These are phyloP conservation scores for Kryptolebias marmoratus DNA, from an alignment of 2,113 vertebrate species.

Conservation along the genomic window DNA sequence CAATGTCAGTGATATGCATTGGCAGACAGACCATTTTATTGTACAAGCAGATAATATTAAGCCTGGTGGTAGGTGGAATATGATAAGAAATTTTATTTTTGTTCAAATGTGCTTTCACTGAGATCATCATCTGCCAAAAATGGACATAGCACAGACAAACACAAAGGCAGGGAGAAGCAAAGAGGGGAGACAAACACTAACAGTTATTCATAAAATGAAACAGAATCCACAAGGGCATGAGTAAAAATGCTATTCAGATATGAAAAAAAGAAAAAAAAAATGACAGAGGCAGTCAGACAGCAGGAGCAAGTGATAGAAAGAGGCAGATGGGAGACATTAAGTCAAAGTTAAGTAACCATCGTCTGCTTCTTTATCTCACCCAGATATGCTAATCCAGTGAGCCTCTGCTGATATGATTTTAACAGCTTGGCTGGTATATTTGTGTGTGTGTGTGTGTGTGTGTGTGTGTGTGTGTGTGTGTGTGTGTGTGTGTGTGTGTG, in stretches of 20 bases:
- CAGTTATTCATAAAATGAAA: conserved; percentile 52
- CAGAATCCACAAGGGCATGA: conserved; percentile 33
- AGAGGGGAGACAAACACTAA: conserved; percentile 38
- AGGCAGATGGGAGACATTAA: conserved; percentile 76
- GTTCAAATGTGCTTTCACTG: conserved; percentile 44
- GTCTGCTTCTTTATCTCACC: conserved; percentile 73
- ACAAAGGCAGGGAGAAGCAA: conserved; percentile 12
- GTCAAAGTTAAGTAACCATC: conserved; percentile 77
- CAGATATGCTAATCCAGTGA: conserved; percentile 77
- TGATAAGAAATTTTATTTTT: conserved; percentile 58
- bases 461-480: conserved; percentile 36
- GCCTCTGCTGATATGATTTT: conserved; percentile 72
- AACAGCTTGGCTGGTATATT: conserved; percentile 66
- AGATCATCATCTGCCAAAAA: conserved; percentile 59
- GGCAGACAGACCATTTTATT: conserved; percentile 48
- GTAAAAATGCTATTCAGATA: conserved; percentile 44
- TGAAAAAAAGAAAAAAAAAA: conserved; percentile 44
- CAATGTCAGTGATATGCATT: conserved; percentile 40
- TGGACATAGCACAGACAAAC: conserved; percentile 3
- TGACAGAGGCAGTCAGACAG: conserved; percentile 61
- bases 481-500: conserved; percentile 32
- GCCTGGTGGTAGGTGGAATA: conserved; percentile 44
- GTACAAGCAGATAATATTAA: conserved; percentile 57
- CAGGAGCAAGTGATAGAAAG: conserved; percentile 65
- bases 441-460: conserved; percentile 27